These are phyloP conservation scores for Spea multiplicata DNA, from an alignment of 2,113 vertebrate genomes.

Conservation along the genomic window DNA sequence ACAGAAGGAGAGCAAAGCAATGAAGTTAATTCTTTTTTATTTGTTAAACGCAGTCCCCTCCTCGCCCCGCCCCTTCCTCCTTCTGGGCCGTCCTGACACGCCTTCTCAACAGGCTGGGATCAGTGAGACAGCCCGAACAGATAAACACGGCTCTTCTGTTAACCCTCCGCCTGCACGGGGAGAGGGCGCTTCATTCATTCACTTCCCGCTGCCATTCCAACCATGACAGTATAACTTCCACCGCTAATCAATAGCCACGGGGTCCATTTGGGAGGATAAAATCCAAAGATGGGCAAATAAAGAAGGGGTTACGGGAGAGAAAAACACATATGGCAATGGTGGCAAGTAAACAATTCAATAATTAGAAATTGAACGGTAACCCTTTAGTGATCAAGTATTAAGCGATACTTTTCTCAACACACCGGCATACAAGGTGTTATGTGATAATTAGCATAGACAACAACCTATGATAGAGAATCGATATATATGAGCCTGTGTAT, in stretches of 20 bases:
- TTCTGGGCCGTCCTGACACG: constrained; percentile 85
- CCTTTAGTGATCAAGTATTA: no score
- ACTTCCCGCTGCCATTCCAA: constrained; percentile 68
- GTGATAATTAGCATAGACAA: no score
- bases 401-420: no score
- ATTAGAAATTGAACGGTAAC: no score
- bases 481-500: no score
- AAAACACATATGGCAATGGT: not conserved
- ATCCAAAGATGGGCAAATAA: not conserved
- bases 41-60: constrained; percentile 83
- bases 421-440: no score
- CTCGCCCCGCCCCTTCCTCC: constrained; percentile 85
- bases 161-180: constrained; percentile 72
- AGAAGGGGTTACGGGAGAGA: not conserved
- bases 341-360: not conserved
- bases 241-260: constrained; percentile 64
- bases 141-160: constrained; percentile 78
- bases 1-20: constrained; percentile 75
- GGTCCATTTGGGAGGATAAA: constrained; percentile 8
- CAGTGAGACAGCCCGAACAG: constrained; percentile 71
- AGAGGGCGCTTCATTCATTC: constrained; percentile 78
- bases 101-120: constrained; percentile 88
- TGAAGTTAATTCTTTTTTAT: constrained; percentile 88
- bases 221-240: constrained; percentile 60
- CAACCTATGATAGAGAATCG: no score